A percentile compares a stretch with the other conserved stretches of the same genome.
Evolutionary conservation across 2,113 vertebrate species (phyloP).

Genomic region (Chaetorhynchus papuensis): DNA sequence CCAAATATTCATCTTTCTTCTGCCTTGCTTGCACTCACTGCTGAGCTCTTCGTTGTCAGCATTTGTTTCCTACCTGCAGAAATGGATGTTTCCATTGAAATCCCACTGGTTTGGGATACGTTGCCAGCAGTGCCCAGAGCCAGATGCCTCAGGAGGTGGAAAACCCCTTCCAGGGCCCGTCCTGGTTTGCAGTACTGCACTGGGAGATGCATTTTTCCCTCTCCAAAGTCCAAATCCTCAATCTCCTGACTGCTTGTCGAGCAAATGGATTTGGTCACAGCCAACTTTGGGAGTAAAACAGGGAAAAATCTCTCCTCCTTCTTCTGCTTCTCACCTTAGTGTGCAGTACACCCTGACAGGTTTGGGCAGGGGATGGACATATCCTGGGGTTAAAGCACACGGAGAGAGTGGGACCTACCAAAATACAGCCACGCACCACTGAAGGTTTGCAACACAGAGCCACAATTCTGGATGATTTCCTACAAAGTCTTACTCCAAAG

Average conservation of each 20-base stretch:
- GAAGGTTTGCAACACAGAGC: neutral
- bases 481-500: neutral
- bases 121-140: neutral
- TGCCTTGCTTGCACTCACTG: neutral
- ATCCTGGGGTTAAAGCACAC: neutral
- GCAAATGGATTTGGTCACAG: neutral
- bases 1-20: neutral
- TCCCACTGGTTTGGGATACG: neutral
- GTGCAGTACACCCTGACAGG: neutral
- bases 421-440: rapidly evolving
- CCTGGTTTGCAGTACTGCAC: neutral
- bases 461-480: neutral
- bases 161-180: neutral
- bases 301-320: neutral
- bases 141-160: neutral
- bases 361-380: neutral
- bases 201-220: neutral
- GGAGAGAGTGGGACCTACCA: neutral
- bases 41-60: neutral
- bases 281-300: neutral
- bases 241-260: neutral
- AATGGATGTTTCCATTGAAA: neutral
- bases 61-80: neutral
- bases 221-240: neutral
- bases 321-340: neutral